Evolutionary conservation across 35 echinoderm and acorn worm species (phyloP).

Genomic region (Hemicentrotus pulcherrimus): DNA sequence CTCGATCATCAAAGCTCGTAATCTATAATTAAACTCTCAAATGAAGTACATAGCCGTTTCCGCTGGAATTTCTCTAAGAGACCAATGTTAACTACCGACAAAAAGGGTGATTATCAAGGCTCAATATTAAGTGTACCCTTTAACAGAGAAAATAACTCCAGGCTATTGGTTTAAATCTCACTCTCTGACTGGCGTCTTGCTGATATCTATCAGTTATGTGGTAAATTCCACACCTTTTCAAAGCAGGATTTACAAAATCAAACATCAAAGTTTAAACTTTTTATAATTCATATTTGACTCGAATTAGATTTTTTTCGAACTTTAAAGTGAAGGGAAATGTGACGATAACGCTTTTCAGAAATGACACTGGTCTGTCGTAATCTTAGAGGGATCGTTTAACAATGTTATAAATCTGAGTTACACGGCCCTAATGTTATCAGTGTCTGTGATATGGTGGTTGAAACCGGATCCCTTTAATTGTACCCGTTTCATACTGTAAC

Average conservation of each 20-base stretch:
- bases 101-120: not conserved
- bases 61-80: not conserved
- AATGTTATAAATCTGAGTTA: too few species aligned
- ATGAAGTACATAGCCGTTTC: not conserved
- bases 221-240: not conserved
- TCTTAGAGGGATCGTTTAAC: too few species aligned
- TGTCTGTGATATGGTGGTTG: too few species aligned
- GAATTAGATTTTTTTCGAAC: too few species aligned
- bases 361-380: too few species aligned
- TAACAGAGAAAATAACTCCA: not conserved
- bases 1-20: not conserved
- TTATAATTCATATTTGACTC: not conserved
- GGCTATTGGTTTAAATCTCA: not conserved
- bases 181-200: not conserved
- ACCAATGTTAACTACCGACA: not conserved
- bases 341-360: too few species aligned
- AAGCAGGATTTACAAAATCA: not conserved
- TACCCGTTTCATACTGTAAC: too few species aligned
- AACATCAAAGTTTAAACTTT: not conserved
- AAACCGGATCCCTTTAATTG: too few species aligned
- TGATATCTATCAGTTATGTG: not conserved
- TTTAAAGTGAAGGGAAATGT: too few species aligned
- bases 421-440: too few species aligned
- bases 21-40: not conserved
- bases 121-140: not conserved